These are phyloP conservation scores for Anhinga rufa DNA, from an alignment of 2,113 vertebrate species.

Conservation along the genomic window DNA sequence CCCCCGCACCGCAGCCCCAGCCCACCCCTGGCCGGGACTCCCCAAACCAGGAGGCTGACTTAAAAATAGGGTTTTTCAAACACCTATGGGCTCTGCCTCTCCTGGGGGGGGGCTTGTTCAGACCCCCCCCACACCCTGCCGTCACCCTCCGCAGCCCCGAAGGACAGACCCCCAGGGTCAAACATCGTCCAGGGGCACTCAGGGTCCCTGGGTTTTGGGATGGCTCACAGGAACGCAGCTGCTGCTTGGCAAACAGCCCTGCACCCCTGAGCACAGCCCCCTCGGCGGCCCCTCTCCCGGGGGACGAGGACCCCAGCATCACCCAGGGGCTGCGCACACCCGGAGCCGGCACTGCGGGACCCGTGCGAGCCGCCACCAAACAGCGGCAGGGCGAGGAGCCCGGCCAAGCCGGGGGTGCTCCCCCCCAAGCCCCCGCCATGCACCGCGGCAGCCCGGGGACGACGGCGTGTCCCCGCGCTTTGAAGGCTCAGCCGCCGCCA, in stretches of 20 bases:
- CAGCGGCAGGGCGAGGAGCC: neutral
- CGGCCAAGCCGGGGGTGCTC: neutral
- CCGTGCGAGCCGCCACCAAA: neutral
- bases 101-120: neutral
- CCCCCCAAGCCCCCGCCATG: neutral
- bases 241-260: neutral
- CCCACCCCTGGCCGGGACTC: neutral
- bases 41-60: neutral
- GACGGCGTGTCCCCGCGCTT: neutral
- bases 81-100: neutral
- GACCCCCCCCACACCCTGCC: neutral
- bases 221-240: neutral
- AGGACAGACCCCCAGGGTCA: accelerated
- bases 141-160: accelerated
- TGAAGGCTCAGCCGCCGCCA: neutral
- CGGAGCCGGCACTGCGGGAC: neutral
- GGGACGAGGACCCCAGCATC: neutral
- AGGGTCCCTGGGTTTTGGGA: neutral
- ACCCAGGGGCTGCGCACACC: accelerated
- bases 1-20: accelerated
- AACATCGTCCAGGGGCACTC: neutral
- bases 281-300: no score
- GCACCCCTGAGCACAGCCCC: neutral
- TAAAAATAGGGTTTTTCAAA: accelerated
- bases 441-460: neutral